These are phyloP conservation scores for Electrona antarctica DNA, from an alignment of 2,113 vertebrate genomes.

Conservation along the genomic window DNA sequence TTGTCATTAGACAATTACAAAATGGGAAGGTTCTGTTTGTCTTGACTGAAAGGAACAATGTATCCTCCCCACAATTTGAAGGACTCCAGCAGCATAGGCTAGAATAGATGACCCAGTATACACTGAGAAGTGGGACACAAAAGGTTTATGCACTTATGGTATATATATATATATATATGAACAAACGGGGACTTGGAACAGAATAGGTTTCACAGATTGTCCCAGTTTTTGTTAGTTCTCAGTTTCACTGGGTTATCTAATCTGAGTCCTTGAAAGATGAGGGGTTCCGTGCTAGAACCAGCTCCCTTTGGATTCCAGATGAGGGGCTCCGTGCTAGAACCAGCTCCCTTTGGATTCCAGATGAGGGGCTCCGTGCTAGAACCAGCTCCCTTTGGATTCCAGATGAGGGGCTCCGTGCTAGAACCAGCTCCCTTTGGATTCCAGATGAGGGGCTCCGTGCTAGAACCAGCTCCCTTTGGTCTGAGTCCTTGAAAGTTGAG, in stretches of 20 bases:
- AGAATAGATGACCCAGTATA: conserved; percentile 29
- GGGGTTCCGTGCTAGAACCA: conserved; percentile 37
- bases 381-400: conserved; percentile 51
- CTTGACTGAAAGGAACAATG: conserved; percentile 36
- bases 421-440: conserved; percentile 52
- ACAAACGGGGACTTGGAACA: not conserved
- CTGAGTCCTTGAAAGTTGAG: conserved; percentile 26
- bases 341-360: conserved; percentile 53
- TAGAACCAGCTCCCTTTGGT: conserved; percentile 48
- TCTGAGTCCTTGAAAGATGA: conserved; percentile 28
- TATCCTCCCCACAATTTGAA: conserved; percentile 32
- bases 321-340: conserved; percentile 36
- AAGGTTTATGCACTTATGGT: conserved; percentile 47
- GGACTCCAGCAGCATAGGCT: conserved; percentile 5
- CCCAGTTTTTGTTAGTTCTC: not conserved
- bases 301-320: conserved; percentile 55
- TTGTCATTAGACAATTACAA: conserved; percentile 30
- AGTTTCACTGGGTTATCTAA: conserved; percentile 31
- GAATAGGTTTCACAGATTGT: conserved; percentile 11
- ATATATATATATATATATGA: conserved; percentile 43
- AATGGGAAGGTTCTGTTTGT: conserved; percentile 45
- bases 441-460: conserved; percentile 38
- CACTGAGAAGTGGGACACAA: conserved; percentile 1
- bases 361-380: conserved; percentile 36
- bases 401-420: conserved; percentile 38